A percentile compares a stretch with the other conserved stretches of the same genome.
phyloP scores from a whole-genome alignment of 2,888 invertebrate genomes.

The Amiota minor region DNA sequence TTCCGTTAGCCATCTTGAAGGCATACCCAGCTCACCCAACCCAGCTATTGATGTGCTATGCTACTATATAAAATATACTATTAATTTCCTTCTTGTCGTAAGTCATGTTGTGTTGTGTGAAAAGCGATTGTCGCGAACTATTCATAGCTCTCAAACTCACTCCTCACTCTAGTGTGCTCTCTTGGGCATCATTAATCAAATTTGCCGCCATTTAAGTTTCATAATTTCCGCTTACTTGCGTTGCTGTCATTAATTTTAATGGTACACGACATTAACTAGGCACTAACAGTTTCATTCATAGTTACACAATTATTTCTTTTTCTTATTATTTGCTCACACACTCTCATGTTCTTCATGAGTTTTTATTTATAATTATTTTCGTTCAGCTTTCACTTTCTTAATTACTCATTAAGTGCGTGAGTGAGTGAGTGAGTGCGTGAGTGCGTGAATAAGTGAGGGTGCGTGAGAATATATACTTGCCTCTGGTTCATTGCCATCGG shows the following conservation, averaged over 20 bases:
- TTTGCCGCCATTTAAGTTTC: constrained; percentile 56
- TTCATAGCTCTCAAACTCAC: too few relatives aligned
- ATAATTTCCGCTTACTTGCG: constrained; percentile 49
- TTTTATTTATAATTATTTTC: constrained; percentile 11
- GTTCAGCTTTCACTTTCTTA: not conserved
- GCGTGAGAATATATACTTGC: constrained; percentile 69
- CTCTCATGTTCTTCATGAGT: constrained; percentile 16
- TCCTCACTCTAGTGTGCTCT: constrained; percentile 29
- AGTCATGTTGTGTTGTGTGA: not conserved
- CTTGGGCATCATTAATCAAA: constrained; percentile 60
- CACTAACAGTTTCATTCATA: not conserved
- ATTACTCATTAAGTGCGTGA: too few relatives aligned
- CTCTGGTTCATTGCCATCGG: constrained; percentile 90
- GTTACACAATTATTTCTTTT: not conserved
- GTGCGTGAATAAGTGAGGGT: too few relatives aligned
- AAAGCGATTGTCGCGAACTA: too few relatives aligned
- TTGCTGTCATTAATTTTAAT: constrained; percentile 41
- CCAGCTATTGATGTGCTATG: constrained; percentile 15
- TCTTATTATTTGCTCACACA: not conserved
- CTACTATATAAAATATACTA: constrained; percentile 51
- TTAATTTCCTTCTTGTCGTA: constrained; percentile 53
- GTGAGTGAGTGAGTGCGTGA: too few relatives aligned
- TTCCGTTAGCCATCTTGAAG: too few relatives aligned
- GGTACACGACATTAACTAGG: not conserved
- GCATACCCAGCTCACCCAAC: not conserved